phyloP scores from a whole-genome alignment of 1,140 invertebrate genomes.

The Drosophila saltans region DNA sequence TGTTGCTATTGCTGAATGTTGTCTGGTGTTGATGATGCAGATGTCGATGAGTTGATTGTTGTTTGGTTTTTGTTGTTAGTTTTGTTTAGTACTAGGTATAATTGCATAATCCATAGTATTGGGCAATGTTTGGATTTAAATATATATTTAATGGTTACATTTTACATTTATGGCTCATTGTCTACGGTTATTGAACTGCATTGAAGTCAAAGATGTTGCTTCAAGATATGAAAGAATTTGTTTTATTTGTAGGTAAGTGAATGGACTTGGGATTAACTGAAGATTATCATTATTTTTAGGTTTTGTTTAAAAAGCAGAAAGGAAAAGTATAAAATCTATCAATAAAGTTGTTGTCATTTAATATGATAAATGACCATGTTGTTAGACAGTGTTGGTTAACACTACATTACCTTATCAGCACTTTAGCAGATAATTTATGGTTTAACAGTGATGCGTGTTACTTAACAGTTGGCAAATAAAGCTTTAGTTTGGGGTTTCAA shows the following conservation, averaged over 20 bases:
- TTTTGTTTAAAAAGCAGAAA: not conserved
- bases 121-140: constrained; percentile 61
- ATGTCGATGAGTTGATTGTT: constrained; percentile 43
- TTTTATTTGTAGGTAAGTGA: constrained; percentile 25
- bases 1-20: constrained; percentile 23
- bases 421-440: not conserved
- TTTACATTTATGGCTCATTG: constrained; percentile 32
- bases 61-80: constrained; percentile 36
- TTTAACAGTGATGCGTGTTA: not conserved
- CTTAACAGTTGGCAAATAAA: not conserved
- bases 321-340: not conserved
- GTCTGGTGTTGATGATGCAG: constrained; percentile 47
- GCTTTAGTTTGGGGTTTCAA: too few relatives aligned
- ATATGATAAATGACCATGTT: not conserved
- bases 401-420: not conserved
- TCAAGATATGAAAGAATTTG: constrained; percentile 13
- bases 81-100: constrained; percentile 44
- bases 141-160: constrained; percentile 45
- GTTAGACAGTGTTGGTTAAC: not conserved
- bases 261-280: not conserved
- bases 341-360: not conserved
- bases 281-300: not conserved
- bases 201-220: constrained; percentile 12
- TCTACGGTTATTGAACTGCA: constrained; percentile 35
- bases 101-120: constrained; percentile 63